Evolutionary conservation across 2,888 invertebrate genomes (phyloP).

Genomic region (Drosophila kanekoi): DNA sequence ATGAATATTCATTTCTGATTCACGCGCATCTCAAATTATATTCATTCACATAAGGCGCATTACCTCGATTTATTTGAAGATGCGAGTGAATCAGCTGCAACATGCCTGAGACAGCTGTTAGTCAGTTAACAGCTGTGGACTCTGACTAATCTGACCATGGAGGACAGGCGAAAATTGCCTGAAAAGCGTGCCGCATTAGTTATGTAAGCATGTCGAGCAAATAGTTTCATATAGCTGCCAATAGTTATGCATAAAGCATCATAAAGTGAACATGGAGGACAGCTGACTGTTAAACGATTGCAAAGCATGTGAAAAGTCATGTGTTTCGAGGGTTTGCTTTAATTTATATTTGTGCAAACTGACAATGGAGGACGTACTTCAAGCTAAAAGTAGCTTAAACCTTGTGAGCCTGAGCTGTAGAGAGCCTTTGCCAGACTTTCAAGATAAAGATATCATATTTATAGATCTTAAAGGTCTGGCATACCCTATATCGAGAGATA

Average conservation of each 20-base stretch:
- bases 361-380: too few relatives aligned
- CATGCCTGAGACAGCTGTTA: background rate
- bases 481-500: too few relatives aligned
- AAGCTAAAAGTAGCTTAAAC: too few relatives aligned
- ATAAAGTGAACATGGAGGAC: background rate
- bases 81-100: background rate
- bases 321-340: too few relatives aligned
- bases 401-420: too few relatives aligned
- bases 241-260: background rate
- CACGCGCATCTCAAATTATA: too few relatives aligned
- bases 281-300: too few relatives aligned
- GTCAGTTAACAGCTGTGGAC: background rate
- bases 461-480: too few relatives aligned
- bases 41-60: background rate
- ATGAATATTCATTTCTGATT: constrained; percentile 6
- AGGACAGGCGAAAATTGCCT: constrained; percentile 1
- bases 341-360: too few relatives aligned
- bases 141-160: constrained; percentile 25
- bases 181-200: constrained; percentile 14
- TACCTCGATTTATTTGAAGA: constrained; percentile 1
- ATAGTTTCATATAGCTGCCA: background rate
- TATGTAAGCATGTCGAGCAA: constrained; percentile 2
- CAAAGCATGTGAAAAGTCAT: too few relatives aligned
- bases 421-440: too few relatives aligned
- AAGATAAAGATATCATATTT: too few relatives aligned